phyloP scores from a whole-genome alignment of 2,797 vertebrate genomes.

The Myripristis jacobus region DNA sequence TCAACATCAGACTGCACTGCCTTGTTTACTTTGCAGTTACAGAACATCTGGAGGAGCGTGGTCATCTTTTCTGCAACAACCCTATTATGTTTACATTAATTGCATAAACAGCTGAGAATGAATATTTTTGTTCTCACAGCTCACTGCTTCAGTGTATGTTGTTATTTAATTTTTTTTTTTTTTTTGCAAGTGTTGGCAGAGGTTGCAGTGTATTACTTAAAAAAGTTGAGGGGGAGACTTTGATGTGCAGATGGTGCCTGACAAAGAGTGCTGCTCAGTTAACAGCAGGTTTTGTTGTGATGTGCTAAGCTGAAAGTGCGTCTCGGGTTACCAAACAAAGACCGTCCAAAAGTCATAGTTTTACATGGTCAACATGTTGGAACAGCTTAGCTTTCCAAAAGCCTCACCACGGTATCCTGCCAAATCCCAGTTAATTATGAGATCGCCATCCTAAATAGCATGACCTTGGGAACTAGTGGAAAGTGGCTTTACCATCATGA shows the following conservation, averaged over 20 bases:
- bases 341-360: constrained; percentile 41
- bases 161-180: too few relatives aligned
- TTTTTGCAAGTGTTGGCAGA: constrained; percentile 44
- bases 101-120: constrained; percentile 51
- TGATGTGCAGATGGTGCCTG: constrained; percentile 71
- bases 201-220: constrained; percentile 33
- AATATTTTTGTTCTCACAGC: constrained; percentile 56
- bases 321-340: constrained; percentile 71
- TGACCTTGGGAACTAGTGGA: constrained; percentile 74
- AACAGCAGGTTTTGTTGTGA: constrained; percentile 72
- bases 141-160: constrained; percentile 35
- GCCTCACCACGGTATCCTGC: constrained; percentile 57
- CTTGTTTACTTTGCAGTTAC: constrained; percentile 47
- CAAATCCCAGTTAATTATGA: constrained; percentile 78
- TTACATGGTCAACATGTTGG: constrained; percentile 60
- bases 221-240: constrained; percentile 52
- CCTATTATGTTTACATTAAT: constrained; percentile 57
- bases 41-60: constrained; percentile 58
- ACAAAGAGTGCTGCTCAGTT: constrained; percentile 45
- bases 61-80: constrained; percentile 21
- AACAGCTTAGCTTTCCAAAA: constrained; percentile 59
- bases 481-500: constrained; percentile 63
- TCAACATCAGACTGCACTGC: constrained; percentile 50
- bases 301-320: constrained; percentile 59
- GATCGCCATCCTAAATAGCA: constrained; percentile 67